Evolutionary conservation across 2,888 invertebrate genomes (phyloP), one percentile per base, ranked within the genome.

Genomic region (Philereme vetulata): DNA sequence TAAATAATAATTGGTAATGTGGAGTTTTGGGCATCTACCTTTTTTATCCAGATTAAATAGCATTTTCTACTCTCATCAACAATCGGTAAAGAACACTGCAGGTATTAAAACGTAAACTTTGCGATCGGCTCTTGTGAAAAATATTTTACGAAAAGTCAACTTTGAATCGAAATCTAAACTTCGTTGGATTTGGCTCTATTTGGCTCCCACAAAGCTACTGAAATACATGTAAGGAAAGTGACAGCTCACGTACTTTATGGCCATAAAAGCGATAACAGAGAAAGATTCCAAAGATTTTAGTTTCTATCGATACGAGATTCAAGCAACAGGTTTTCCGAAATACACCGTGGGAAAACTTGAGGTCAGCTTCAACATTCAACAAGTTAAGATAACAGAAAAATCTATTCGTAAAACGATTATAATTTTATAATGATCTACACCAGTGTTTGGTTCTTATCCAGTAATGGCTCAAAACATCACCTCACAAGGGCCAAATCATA

Each of bases 401-500:
- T 57, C 34, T 38, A 46, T 57, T 51, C 48, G 35, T n/a, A 10
- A 44, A 56, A 48, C 34, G 38, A 5, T 40, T 45, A 4, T 33
- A 10, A 38, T 0, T 21, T 42, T 36, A 11, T 46, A 40, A 54
- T 46, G 35, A 21, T 11, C 21, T 38, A 8, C 3, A 38, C 6
- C 38, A 8, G 38, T 36, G 5, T 4, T 38, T 38, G 8, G 38
- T 38, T 4, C 0, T 5, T 38, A 7, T 38, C 8, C 7, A 6
- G 35, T 21, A 21, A 21, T 21, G 21, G 21, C 21, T 21, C 21
- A 21, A 42, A 54, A 40, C 38, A 43, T 42, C 36, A 42, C 38
- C 33, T 5, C 33, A 53, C 42, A 47, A 51, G 56, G 65, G 56
- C 62, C 61, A 64, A 60, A 58, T 58, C 21, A 60, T 58, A 60